Base-by-base conservation (phyloP, 1,140 invertebrate species). In the Drosophila insularis region DNA sequence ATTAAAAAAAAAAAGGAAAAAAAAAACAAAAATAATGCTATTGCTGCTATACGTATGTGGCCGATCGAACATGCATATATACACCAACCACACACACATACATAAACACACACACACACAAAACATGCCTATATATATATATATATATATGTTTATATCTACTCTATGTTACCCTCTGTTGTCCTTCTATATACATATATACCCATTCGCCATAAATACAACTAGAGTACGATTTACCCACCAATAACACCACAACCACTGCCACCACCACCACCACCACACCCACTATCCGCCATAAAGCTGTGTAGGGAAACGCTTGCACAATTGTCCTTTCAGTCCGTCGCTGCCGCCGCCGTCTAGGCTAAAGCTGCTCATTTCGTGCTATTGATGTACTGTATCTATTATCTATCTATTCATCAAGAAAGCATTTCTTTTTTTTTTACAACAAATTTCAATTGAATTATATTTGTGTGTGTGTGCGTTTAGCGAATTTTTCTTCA, bases 1-100 rank as follows among this genome's bases (percentile, higher is more conserved):
- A 50, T n/a, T n/a, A n/a, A n/a, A n/a, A n/a, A n/a, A n/a, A n/a
- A 50, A 46, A 21, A 2, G 21, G 27, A 27, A 27, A 27, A 27
- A 27, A 1, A 27, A 27, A 27, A 27, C 27, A 50, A 50, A 21
- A 50, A 21, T 11, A 50, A 50, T 50, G 43, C 43, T 50, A 50
- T 50, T 50, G 43, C 43, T 50, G 43, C 43, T 50, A 50, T 50
- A 50, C 19, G 43, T 50, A 50, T 50, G 43, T 50, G 43, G 43
- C 43, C 43, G 43, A 46, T 17, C 43, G 14, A 21, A 19, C 43
- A 50, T 50, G 2, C 35, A 37, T 37, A 37, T 37, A 50, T 13
- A 19, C 7, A 50, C 17, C 43, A 19, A 14, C 17, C 43, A 50
- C 17, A 19, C 17, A 19, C 8, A 11, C 43, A 50, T 19, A 8